These are phyloP conservation scores for Dufourea novaeangliae DNA, from an alignment of 1,140 invertebrate species.

Conservation along the genomic window DNA sequence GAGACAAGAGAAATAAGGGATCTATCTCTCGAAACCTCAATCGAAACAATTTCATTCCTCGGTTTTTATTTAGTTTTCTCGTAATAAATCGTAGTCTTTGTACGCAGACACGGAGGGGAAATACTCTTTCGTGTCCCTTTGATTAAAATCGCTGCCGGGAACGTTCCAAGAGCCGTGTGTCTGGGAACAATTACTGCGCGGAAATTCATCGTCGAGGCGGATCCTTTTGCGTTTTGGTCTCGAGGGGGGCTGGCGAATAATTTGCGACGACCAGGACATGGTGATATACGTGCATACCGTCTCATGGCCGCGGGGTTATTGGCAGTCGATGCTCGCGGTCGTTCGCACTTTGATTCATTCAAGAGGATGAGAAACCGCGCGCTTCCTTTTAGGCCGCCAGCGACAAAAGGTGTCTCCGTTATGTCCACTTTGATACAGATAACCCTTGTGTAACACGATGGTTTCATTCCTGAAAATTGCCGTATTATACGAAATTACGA, in stretches of 20 bases:
- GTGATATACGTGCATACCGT: constrained; percentile 9
- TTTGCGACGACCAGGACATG: background rate
- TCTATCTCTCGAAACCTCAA: no score
- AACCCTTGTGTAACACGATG: no score
- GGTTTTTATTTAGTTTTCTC: no score
- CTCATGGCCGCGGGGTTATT: constrained; percentile 53
- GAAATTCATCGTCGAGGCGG: background rate
- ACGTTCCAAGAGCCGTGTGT: background rate
- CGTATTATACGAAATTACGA: no score
- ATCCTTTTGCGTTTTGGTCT: background rate
- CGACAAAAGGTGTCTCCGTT: no score
- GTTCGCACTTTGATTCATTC: constrained; percentile 36
- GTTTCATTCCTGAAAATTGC: no score
- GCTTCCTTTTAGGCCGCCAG: no score
- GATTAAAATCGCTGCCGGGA: background rate
- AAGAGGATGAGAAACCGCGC: constrained; percentile 4
- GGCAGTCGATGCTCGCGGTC: constrained; percentile 20
- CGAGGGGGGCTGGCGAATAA: background rate
- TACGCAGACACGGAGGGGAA: no score
- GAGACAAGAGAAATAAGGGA: no score
- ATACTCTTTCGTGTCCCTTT: background rate
- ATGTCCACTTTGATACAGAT: no score
- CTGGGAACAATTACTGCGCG: background rate
- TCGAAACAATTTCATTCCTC: no score
- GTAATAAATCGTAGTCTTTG: no score